Percentiles rank a stretch among this genome's conserved stretches.
Conservation (phyloP, 92 coral and sea anemone species). For the Porites evermanni region DNA sequence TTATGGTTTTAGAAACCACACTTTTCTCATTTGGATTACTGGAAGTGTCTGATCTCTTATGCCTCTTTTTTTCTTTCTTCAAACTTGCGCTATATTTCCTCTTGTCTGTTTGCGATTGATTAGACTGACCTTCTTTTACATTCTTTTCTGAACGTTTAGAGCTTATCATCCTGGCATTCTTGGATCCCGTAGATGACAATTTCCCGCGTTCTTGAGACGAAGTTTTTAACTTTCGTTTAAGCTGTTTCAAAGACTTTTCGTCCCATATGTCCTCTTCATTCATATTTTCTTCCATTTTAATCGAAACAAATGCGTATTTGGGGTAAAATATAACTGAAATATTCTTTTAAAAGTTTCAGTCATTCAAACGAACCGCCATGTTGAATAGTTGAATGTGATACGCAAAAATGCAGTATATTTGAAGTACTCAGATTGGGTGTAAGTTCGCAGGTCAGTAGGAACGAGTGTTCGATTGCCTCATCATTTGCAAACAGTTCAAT, state of each 20-base stretch:
- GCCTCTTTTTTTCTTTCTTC: background rate
- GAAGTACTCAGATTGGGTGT: background rate
- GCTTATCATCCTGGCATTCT: conserved; percentile 17
- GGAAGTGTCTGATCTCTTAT: conserved; percentile 13
- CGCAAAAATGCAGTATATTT: background rate
- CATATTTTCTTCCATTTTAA: conserved; percentile 27
- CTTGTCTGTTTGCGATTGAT: background rate
- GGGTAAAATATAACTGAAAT: background rate
- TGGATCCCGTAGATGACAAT: background rate
- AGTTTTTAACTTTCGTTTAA: conserved; percentile 61
- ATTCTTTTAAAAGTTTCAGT: too few relatives aligned
- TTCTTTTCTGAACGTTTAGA: conserved; percentile 13
- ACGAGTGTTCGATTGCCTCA: conserved; percentile 30
- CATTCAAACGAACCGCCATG: background rate
- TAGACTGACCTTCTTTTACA: conserved; percentile 1
- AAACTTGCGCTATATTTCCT: background rate
- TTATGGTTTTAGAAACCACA: background rate
- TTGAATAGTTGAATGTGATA: too few relatives aligned
- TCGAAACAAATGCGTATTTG: background rate
- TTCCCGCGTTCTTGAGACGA: conserved; percentile 27
- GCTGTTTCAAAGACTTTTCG: conserved; percentile 64
- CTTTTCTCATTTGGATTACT: background rate
- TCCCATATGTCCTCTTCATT: conserved; percentile 74
- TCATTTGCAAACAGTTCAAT: background rate
- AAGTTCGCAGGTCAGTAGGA: conserved; percentile 1